Evolutionary conservation across 1,140 invertebrate genomes (phyloP), one percentile per base, ranked within the genome.

Genomic region (Trichoplusia ni): DNA sequence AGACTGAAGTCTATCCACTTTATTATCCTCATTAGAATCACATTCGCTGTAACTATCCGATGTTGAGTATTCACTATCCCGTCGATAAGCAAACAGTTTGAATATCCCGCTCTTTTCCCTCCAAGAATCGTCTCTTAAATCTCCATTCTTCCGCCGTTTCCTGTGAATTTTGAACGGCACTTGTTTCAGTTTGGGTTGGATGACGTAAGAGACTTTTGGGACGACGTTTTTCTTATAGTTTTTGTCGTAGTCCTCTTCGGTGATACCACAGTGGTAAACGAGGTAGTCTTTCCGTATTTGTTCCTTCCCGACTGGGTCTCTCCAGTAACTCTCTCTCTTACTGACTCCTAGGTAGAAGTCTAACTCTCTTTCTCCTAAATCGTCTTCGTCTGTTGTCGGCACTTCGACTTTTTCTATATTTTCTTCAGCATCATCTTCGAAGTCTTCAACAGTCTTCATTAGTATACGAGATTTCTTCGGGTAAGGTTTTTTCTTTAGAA

Each of bases 41-140:
- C 82, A 89, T 67, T 89, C 87, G 38, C 86, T 90, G 47, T 90
- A 90, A 66, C 87, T 90, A 58, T 90, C 87, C 0, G 87, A 90
- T 0, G 82, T 83, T 2, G 77, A 71, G 46, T 70, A 67, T 23
- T 87, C 86, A 64, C 83, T 87, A 8, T 86, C 84, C 46, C 77
- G 76, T 76, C 69, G 78, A 27, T 77, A 77, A 1, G 73, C 75
- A 63, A 91, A 91, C 19, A 91, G 66, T 72, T 87, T 90, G 27
- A 90, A 90, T 16, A 91, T 84, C 0, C 82, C 76, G 11, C 62
- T 75, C 18, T 83, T 90, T 25, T 90, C 84, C 9, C 75, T 73
- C 83, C 87, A 87, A 4, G 86, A 89, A 65, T 89, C 84, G n/a
- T 90, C 88, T 61, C 71, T 82, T 0, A 77, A 64, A 51, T 81